Conservation (phyloP, 2,113 vertebrate species). For the Saimiri boliviensis region DNA sequence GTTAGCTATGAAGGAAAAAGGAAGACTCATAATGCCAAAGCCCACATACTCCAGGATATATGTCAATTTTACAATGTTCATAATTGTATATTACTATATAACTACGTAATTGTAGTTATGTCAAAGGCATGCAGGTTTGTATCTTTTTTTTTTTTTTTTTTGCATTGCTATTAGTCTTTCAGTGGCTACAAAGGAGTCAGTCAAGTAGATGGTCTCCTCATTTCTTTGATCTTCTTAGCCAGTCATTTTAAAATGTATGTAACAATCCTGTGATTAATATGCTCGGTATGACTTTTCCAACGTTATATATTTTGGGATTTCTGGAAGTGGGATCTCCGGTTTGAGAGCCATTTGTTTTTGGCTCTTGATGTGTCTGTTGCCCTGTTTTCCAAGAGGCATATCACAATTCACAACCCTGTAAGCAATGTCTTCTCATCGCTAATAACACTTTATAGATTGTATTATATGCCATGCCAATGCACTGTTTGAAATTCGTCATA, state of each 20-base stretch:
- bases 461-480: background rate
- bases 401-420: background rate
- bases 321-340: background rate
- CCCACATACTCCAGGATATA: background rate
- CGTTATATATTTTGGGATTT: constrained; percentile 5
- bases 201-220: background rate
- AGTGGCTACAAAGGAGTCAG: background rate
- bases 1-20: background rate
- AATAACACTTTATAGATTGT: background rate
- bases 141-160: background rate
- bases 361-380: background rate
- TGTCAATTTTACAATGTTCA: background rate
- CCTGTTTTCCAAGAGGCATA: background rate
- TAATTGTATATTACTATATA: background rate
- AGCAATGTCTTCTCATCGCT: background rate
- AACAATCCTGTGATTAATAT: background rate
- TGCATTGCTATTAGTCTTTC: background rate
- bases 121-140: background rate
- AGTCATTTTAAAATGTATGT: background rate
- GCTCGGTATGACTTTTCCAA: background rate
- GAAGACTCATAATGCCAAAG: background rate
- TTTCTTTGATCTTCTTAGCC: background rate
- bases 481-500: background rate
- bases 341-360: background rate
- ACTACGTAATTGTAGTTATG: background rate